These are phyloP conservation scores for Cyrtonyx montezumae DNA, from an alignment of 2,113 vertebrate species.

Conservation along the genomic window DNA sequence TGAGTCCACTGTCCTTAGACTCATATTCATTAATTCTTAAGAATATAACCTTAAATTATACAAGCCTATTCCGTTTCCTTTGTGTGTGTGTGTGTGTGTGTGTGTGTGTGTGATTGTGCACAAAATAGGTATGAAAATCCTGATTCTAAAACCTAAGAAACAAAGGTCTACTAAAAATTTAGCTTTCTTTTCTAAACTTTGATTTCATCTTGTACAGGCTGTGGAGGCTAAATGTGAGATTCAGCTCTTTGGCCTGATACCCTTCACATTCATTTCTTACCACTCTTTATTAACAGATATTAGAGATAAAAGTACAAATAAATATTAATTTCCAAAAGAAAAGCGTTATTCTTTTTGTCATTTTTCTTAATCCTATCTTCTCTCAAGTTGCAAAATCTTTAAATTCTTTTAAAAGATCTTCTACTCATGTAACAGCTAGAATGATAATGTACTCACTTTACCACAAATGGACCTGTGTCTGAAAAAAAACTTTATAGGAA, in stretches of 20 bases:
- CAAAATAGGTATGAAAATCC: not conserved
- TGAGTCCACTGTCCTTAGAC: not conserved
- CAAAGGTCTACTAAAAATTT: not conserved
- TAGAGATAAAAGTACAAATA: not conserved
- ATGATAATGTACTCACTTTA: slow-evolving; percentile 22
- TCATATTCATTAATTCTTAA: not conserved
- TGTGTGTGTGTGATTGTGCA: not conserved
- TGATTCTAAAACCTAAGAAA: not conserved
- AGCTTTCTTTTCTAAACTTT: not conserved
- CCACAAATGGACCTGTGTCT: slow-evolving; percentile 14
- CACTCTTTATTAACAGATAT: not conserved
- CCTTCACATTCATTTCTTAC: not conserved
- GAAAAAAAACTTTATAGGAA: slow-evolving; percentile 5
- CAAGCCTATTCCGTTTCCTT: not conserved
- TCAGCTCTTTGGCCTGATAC: not conserved
- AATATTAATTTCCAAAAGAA: not conserved
- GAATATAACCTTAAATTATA: not conserved
- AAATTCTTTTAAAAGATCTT: slow-evolving; percentile 20
- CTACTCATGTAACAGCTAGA: not conserved
- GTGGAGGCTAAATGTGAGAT: not conserved
- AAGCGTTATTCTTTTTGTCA: not conserved
- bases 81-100: not conserved
- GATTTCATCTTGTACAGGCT: not conserved
- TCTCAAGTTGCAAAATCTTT: not conserved
- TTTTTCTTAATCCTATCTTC: not conserved